Evolutionary conservation across 2,888 invertebrate species (phyloP).

Genomic region (Apoderus coryli): DNA sequence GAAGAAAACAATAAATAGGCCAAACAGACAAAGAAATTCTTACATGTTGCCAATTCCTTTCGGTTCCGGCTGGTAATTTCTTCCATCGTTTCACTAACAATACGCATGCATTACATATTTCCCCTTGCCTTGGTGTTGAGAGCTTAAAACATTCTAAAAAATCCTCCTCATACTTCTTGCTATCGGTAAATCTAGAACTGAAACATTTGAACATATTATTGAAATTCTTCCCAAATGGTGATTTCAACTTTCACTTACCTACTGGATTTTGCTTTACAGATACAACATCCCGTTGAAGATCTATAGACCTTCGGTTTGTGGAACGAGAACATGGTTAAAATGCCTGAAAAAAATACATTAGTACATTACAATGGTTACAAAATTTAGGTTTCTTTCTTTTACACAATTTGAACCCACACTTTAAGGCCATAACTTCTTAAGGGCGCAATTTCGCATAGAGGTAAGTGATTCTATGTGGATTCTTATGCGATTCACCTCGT

Average conservation of each 20-base stretch:
- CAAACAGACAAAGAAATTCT: constrained; percentile 25
- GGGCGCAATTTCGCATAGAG: too few species aligned
- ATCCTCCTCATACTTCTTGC: constrained; percentile 68
- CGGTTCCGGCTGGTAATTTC: constrained; percentile 55
- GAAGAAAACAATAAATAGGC: too few species aligned
- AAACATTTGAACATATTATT: constrained; percentile 10
- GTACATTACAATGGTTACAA: too few species aligned
- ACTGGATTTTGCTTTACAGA: constrained; percentile 76
- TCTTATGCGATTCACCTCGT: too few species aligned
- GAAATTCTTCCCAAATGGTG: background rate
- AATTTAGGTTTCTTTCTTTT: too few species aligned
- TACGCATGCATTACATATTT: constrained; percentile 79
- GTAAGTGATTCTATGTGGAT: too few species aligned
- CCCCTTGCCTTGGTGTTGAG: constrained; percentile 56
- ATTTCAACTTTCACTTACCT: constrained; percentile 36
- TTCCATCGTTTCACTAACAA: constrained; percentile 70
- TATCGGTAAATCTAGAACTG: constrained; percentile 73
- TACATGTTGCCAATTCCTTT: constrained; percentile 66
- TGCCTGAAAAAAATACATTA: too few species aligned
- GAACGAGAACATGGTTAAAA: constrained; percentile 65
- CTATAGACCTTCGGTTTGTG: constrained; percentile 77
- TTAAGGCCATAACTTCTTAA: too few species aligned
- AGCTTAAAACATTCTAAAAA: constrained; percentile 67
- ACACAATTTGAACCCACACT: too few species aligned
- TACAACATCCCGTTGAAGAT: constrained; percentile 70